A percentile compares a stretch with the other conserved stretches of the same genome.
Evolutionary conservation across 2,113 vertebrate species (phyloP).

Genomic region (Gallinago media): DNA sequence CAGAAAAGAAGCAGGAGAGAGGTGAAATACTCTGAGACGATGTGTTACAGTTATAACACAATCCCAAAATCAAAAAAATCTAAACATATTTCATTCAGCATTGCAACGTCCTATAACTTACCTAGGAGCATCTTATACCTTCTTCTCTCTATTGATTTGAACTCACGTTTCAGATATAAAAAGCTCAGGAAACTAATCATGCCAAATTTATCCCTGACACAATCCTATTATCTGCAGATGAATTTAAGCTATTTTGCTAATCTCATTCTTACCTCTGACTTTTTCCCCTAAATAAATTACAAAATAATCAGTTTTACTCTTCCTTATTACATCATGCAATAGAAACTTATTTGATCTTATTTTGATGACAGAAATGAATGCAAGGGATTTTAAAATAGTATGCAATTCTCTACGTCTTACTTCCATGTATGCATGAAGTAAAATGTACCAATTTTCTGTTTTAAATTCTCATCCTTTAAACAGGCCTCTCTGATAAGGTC

Average conservation of each 20-base stretch:
- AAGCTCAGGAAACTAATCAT: neutral
- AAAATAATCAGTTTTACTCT: neutral
- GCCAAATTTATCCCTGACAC: neutral
- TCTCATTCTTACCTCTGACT: neutral
- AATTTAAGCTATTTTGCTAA: neutral
- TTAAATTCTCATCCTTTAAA: neutral
- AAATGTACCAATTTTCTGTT: neutral
- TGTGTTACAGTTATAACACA: neutral
- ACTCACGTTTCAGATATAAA: neutral
- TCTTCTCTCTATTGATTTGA: neutral
- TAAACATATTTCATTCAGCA: neutral
- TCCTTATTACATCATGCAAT: neutral
- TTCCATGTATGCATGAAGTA: neutral
- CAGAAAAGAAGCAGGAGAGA: neutral
- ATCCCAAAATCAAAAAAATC: neutral
- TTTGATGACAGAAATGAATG: neutral
- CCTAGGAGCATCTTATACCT: neutral
- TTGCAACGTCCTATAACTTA: neutral
- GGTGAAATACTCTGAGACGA: neutral
- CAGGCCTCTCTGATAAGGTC: neutral
- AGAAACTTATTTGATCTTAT: neutral
- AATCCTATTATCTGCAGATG: neutral
- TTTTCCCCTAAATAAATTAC: neutral
- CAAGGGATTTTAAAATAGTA: neutral
- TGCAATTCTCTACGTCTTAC: neutral